Evolutionary conservation across 1,140 invertebrate genomes (phyloP).

Genomic region (Trachelipus rathkii): DNA sequence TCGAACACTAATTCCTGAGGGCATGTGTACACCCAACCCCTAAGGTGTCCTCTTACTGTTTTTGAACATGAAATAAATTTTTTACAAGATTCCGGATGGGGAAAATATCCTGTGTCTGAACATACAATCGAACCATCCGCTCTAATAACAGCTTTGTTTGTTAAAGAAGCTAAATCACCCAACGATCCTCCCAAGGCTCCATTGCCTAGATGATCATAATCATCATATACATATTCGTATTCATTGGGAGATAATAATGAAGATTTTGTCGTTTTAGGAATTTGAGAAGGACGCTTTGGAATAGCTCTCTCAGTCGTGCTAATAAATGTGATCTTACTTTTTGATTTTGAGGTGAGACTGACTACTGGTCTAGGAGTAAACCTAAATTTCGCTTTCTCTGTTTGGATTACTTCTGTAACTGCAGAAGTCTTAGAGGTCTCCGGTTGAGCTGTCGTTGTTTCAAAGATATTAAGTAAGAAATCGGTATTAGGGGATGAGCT

Average conservation of each 20-base stretch:
- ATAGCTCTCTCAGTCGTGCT: too few species aligned
- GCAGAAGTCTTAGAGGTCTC: background rate
- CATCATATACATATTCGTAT: conserved; percentile 41
- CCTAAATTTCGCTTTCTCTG: background rate
- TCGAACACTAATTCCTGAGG: conserved; percentile 77
- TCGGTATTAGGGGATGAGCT: background rate
- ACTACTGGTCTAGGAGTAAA: background rate
- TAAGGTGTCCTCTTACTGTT: conserved; percentile 59
- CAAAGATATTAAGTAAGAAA: background rate
- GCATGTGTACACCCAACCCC: conserved; percentile 82
- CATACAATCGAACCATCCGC: conserved; percentile 67
- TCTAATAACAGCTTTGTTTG: conserved; percentile 45
- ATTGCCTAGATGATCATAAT: conserved; percentile 32
- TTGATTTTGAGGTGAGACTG: background rate
- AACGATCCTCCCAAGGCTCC: conserved; percentile 43
- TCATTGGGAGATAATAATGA: conserved; percentile 28
- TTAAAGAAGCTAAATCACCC: conserved; percentile 46
- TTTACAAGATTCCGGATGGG: conserved; percentile 78
- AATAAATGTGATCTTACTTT: background rate
- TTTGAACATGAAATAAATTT: conserved; percentile 83
- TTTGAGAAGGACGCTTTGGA: background rate
- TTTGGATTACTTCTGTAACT: background rate
- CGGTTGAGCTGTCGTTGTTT: background rate
- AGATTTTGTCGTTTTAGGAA: background rate
- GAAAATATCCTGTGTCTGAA: conserved; percentile 79